phyloP scores from a whole-genome alignment of 2,888 invertebrate genomes.

The Macrophya annulata region DNA sequence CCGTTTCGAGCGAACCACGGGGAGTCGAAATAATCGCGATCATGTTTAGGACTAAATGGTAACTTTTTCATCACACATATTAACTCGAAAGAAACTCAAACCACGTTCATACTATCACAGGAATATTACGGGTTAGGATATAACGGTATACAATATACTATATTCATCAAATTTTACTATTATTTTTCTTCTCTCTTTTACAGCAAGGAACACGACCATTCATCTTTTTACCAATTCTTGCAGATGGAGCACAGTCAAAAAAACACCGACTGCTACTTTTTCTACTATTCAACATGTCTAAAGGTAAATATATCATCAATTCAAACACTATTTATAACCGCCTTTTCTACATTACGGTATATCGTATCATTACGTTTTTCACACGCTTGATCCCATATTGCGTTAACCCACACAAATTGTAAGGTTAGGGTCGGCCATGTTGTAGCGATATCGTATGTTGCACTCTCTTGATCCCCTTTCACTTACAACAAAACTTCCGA shows the following conservation, averaged over 20 bases:
- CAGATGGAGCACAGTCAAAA: conserved; percentile 87
- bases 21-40: conserved; percentile 60
- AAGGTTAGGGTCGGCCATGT: conserved; percentile 75
- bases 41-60: conserved; percentile 76
- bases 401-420: conserved; percentile 58
- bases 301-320: conserved; percentile 83
- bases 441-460: conserved; percentile 66
- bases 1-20: conserved; percentile 47
- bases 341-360: background rate
- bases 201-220: conserved; percentile 78
- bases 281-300: conserved; percentile 92
- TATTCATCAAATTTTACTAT: conserved; percentile 1
- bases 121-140: background rate
- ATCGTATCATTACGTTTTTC: conserved; percentile 15
- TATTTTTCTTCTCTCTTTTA: conserved; percentile 63
- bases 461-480: conserved; percentile 45
- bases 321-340: background rate
- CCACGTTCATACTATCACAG: background rate
- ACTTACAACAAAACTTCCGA: background rate
- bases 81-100: background rate
- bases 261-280: conserved; percentile 94
- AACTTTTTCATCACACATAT: conserved; percentile 63
- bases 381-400: conserved; percentile 65
- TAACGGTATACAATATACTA: background rate
- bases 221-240: conserved; percentile 76